Percentiles rank a stretch among this genome's conserved stretches.
Evolutionary conservation across 2,113 vertebrate species (phyloP).

Genomic region (Amia ocellicauda): DNA sequence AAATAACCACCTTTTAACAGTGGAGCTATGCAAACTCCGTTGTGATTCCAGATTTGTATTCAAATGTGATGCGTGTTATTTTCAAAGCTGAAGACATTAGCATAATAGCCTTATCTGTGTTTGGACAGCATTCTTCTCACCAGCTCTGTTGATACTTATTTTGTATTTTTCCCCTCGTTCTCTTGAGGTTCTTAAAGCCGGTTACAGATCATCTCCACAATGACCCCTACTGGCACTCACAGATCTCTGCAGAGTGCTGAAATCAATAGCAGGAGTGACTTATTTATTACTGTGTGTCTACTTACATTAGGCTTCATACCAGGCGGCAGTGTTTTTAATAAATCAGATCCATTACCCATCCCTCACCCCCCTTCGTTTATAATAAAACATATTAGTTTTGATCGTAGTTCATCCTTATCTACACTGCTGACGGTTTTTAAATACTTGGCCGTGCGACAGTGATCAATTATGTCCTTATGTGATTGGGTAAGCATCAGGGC

Average conservation of each 20-base stretch:
- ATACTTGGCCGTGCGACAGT: too few relatives aligned
- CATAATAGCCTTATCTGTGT: constrained; percentile 3
- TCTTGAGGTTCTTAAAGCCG: neutral
- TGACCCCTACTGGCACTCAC: neutral
- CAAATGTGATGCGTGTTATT: constrained; percentile 4
- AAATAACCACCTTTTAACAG: neutral
- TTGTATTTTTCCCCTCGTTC: neutral
- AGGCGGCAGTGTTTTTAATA: too few relatives aligned
- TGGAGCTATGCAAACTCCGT: neutral
- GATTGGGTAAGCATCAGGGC: too few relatives aligned
- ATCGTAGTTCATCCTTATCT: too few relatives aligned
- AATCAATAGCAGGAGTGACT: neutral
- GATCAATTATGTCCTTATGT: too few relatives aligned
- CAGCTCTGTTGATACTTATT: neutral
- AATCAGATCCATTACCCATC: too few relatives aligned
- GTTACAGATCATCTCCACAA: neutral
- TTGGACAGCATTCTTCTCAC: neutral
- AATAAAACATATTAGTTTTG: too few relatives aligned
- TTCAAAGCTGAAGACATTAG: neutral
- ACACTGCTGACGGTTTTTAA: too few relatives aligned
- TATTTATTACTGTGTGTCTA: neutral
- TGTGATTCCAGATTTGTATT: constrained; percentile 1
- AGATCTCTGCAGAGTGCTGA: neutral
- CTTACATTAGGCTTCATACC: neutral
- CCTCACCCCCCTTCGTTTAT: too few relatives aligned